Conservation (phyloP, 2,888 invertebrate species). For the Eupeodes luniger region DNA sequence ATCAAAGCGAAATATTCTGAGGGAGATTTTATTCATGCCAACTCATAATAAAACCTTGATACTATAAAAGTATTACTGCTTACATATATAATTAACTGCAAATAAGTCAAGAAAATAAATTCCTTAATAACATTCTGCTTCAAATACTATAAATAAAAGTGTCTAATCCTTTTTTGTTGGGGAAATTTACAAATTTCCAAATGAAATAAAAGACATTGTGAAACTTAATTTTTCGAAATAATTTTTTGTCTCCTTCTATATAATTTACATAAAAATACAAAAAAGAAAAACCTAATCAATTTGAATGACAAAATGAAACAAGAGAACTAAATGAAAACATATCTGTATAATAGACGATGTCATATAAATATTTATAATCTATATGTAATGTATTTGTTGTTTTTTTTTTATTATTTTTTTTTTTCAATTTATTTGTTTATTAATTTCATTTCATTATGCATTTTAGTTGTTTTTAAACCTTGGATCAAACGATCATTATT, state of each 20-base stretch:
- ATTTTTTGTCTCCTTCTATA: slow-evolving; percentile 63
- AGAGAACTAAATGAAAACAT: slow-evolving; percentile 66
- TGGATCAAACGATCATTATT: slow-evolving; percentile 51
- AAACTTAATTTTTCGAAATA: slow-evolving; percentile 60
- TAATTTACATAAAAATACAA: slow-evolving; percentile 73
- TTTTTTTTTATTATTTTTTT: slow-evolving; percentile 22
- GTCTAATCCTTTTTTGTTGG: no score
- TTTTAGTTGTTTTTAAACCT: slow-evolving; percentile 61
- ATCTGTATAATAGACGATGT: slow-evolving; percentile 53
- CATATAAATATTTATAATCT: slow-evolving; percentile 59
- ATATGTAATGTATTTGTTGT: slow-evolving; percentile 35
- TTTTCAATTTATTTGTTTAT: not conserved
- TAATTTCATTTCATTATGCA: slow-evolving; percentile 33
- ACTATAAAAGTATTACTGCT: no score
- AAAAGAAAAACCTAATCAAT: slow-evolving; percentile 61
- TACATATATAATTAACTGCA: no score
- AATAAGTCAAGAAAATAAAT: no score
- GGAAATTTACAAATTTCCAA: not conserved
- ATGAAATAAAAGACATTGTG: slow-evolving; percentile 57
- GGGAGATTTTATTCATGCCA: no score
- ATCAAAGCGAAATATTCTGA: no score
- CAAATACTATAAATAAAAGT: no score
- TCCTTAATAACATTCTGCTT: no score
- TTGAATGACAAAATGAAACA: slow-evolving; percentile 57
- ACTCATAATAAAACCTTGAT: no score